These are phyloP conservation scores for Atractosteus spatula DNA, from an alignment of 2,113 vertebrate genomes.

Conservation along the genomic window DNA sequence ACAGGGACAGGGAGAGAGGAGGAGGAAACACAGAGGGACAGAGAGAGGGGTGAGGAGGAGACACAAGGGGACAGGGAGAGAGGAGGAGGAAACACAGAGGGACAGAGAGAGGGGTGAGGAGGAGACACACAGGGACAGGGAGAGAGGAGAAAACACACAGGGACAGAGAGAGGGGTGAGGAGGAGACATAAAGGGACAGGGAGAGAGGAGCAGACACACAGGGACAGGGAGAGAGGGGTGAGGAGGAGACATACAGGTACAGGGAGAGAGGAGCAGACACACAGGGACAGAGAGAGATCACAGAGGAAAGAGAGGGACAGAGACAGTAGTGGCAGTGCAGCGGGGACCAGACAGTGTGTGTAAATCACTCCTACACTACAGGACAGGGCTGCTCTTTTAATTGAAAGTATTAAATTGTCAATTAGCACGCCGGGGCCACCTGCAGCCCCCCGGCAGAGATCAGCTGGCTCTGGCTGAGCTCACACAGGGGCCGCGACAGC, in stretches of 20 bases:
- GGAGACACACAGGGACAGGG: neutral
- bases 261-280: too few relatives aligned
- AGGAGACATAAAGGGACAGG: neutral
- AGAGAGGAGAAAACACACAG: neutral
- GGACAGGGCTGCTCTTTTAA: slow-evolving; percentile 31
- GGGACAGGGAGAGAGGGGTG: too few relatives aligned
- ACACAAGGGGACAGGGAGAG: neutral
- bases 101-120: neutral
- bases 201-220: too few relatives aligned
- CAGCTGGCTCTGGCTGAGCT: too few relatives aligned
- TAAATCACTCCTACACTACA: slow-evolving; percentile 45
- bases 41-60: neutral
- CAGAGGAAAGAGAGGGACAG: too few relatives aligned
- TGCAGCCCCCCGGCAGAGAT: slow-evolving; percentile 34
- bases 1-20: neutral
- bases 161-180: neutral
- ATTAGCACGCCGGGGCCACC: slow-evolving; percentile 37
- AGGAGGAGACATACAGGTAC: too few relatives aligned
- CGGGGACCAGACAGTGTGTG: slow-evolving; percentile 27
- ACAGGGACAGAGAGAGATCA: too few relatives aligned
- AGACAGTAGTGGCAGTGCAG: too few relatives aligned
- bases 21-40: neutral
- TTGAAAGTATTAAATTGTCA: slow-evolving; percentile 41
- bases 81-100: too few relatives aligned
- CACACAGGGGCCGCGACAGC: too few relatives aligned